Conservation (phyloP, 2,888 invertebrate species). For the Ectemnius continuus region DNA sequence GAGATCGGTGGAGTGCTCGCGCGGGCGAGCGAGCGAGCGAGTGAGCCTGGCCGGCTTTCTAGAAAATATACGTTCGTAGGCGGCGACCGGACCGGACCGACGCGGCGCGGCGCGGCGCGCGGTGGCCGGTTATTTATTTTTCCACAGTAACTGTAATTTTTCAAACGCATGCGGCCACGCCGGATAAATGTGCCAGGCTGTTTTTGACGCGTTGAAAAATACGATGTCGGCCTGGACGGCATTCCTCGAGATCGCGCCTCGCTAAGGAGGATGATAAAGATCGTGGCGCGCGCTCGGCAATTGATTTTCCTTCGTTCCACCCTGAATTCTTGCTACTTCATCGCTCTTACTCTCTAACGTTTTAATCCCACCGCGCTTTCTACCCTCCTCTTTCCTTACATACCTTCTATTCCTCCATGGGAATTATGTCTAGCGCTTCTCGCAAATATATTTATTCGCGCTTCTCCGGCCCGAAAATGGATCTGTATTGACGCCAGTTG, state of each 20-base stretch:
- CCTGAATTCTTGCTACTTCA: conserved; percentile 25
- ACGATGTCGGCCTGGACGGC: conserved; percentile 61
- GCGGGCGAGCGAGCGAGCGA: conserved; percentile 5
- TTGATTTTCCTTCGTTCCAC: conserved; percentile 62
- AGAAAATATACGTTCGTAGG: conserved; percentile 69
- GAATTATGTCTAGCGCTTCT: neutral
- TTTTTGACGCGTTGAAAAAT: conserved; percentile 74
- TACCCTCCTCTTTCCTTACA: conserved; percentile 21
- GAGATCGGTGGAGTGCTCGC: neutral
- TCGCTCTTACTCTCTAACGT: neutral
- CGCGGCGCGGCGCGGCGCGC: no score
- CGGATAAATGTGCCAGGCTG: conserved; percentile 74
- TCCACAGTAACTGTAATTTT: conserved; percentile 72
- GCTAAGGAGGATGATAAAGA: conserved; percentile 58
- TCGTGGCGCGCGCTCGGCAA: conserved; percentile 56
- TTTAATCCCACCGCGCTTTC: neutral
- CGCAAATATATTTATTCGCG: neutral
- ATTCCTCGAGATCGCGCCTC: conserved; percentile 59
- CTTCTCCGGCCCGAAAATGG: neutral
- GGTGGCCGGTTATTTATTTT: conserved; percentile 72
- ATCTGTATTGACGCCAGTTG: no score
- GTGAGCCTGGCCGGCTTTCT: conserved; percentile 49
- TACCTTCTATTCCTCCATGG: conserved; percentile 6
- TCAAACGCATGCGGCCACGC: conserved; percentile 67
- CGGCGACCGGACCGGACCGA: conserved; percentile 42